Conservation (phyloP, 35 echinoderm and acorn worm genomes). For the Stichopus chloronotus region DNA sequence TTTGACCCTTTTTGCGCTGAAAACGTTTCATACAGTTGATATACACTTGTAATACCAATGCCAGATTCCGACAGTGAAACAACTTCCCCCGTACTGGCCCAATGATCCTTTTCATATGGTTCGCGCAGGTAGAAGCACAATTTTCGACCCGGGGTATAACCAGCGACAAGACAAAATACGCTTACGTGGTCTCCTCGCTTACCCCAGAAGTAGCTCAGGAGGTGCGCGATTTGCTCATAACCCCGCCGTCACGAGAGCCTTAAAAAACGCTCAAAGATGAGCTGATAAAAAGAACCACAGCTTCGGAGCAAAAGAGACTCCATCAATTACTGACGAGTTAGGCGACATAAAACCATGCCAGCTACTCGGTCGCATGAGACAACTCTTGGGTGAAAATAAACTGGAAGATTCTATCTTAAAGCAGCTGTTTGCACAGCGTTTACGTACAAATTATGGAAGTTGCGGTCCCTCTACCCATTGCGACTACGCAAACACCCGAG, state of each 20-base stretch:
- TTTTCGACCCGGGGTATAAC: conserved; percentile 60
- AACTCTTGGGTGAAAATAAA: conserved; percentile 12
- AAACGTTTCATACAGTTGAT: too few species aligned
- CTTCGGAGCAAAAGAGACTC: conserved; percentile 35
- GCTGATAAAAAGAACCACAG: conserved; percentile 20
- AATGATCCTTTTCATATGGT: conserved; percentile 69
- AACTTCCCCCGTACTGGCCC: conserved; percentile 60
- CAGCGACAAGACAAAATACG: conserved; percentile 22
- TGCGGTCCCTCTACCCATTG: background rate
- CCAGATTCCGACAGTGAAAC: too few species aligned
- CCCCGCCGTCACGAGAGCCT: background rate
- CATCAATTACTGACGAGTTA: conserved; percentile 29
- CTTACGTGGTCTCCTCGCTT: conserved; percentile 49
- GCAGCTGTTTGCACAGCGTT: conserved; percentile 59
- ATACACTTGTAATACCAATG: too few species aligned
- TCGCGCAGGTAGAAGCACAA: conserved; percentile 52
- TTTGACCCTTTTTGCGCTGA: too few species aligned
- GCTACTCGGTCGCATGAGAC: background rate
- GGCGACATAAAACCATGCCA: background rate
- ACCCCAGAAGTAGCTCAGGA: conserved; percentile 35
- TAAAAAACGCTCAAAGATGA: conserved; percentile 44
- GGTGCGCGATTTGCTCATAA: conserved; percentile 46
- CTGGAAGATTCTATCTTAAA: conserved; percentile 25
- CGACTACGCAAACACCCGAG: background rate
- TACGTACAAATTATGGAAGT: conserved; percentile 29